Percentiles rank a stretch among this genome's conserved stretches.
Evolutionary conservation across 2,888 invertebrate genomes (phyloP).

Genomic region (Hypomecis atomaria): DNA sequence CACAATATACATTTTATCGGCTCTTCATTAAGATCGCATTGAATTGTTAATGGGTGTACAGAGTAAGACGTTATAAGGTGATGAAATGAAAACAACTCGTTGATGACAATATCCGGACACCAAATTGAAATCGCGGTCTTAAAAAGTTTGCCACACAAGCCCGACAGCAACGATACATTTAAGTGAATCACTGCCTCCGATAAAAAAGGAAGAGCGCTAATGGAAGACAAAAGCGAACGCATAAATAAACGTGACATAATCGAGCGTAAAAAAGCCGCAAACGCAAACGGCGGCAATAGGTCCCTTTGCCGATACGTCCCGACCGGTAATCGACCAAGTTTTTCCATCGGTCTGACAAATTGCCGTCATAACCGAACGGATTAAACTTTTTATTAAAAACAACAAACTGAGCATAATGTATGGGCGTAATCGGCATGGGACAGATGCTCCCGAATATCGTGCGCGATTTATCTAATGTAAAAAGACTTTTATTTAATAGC

Average conservation of each 20-base stretch:
- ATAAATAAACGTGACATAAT: conserved; percentile 81
- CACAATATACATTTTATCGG: conserved; percentile 81
- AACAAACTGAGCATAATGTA: conserved; percentile 84
- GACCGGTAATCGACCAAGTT: conserved; percentile 80
- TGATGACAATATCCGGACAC: conserved; percentile 65
- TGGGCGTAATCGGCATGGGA: conserved; percentile 82
- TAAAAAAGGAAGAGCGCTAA: conserved; percentile 72
- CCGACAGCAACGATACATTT: conserved; percentile 61
- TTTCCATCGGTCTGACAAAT: conserved; percentile 83
- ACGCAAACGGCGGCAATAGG: conserved; percentile 57
- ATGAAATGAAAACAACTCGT: conserved; percentile 72
- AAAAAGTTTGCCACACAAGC: conserved; percentile 62
- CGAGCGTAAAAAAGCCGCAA: conserved; percentile 66
- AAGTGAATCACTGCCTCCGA: conserved; percentile 68
- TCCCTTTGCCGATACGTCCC: conserved; percentile 57
- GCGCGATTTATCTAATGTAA: conserved; percentile 83
- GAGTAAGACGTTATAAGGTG: conserved; percentile 73
- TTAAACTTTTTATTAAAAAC: conserved; percentile 85
- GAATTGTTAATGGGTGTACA: conserved; percentile 79
- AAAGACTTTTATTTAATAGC: conserved; percentile 84
- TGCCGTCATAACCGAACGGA: conserved; percentile 83
- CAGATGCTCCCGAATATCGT: conserved; percentile 83
- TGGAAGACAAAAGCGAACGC: conserved; percentile 80
- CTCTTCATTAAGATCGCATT: conserved; percentile 80
- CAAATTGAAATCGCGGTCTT: conserved; percentile 57